Conservation (phyloP, 35 echinoderm and acorn worm species). For the Eucidaris tribuloides region DNA sequence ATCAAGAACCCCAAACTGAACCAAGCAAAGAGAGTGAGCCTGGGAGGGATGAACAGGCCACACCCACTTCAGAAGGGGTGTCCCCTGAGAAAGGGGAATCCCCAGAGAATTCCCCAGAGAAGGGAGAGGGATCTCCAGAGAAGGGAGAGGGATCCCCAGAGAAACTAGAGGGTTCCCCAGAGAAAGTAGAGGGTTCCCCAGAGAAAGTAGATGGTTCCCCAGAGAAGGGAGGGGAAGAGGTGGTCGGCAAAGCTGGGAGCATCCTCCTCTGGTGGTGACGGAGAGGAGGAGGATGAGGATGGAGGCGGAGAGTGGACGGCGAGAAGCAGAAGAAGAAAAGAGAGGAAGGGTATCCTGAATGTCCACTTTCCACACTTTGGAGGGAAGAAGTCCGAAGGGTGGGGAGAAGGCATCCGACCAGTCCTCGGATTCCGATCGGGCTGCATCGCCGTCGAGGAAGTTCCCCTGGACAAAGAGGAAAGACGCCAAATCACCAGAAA, state of each 20-base stretch:
- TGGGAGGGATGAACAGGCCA: too few species aligned
- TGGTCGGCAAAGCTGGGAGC: too few species aligned
- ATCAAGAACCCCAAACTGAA: too few species aligned
- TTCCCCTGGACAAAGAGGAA: constrained; percentile 17
- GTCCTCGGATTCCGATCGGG: neutral
- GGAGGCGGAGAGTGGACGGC: neutral
- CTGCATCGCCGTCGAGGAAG: neutral
- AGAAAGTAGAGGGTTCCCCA: too few species aligned
- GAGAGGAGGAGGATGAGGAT: constrained; percentile 13
- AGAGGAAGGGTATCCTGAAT: constrained; percentile 23
- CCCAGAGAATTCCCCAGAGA: too few species aligned
- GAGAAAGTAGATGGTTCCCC: too few species aligned
- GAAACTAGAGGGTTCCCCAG: too few species aligned
- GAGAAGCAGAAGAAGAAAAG: neutral
- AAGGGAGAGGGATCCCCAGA: too few species aligned
- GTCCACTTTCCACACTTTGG: constrained; percentile 23
- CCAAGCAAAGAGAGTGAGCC: too few species aligned
- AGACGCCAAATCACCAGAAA: constrained; percentile 12
- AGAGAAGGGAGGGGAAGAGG: neutral
- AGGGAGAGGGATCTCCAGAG: too few species aligned
- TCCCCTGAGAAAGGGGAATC: too few species aligned
- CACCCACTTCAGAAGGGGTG: too few species aligned
- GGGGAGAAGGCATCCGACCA: constrained; percentile 1
- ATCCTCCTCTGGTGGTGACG: neutral
- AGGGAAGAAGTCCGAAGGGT: neutral